Percentiles rank a stretch among this genome's conserved stretches.
Conservation (phyloP, 35 echinoderm and acorn worm species). For the Heliocidaris erythrogramma region DNA sequence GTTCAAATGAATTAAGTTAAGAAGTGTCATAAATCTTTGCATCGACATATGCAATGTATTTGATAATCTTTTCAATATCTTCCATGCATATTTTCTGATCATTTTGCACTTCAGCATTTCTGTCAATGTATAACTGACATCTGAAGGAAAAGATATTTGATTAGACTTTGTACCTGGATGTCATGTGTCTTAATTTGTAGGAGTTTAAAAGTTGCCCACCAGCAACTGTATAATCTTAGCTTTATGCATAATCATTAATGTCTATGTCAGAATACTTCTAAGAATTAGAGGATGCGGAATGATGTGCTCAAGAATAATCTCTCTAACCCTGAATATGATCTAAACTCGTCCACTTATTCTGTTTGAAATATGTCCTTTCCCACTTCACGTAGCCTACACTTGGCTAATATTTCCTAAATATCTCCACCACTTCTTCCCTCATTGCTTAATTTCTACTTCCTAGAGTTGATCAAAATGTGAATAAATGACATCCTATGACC, state of each 20-base stretch:
- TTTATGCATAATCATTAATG: not conserved
- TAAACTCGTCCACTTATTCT: not conserved
- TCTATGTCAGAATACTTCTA: not conserved
- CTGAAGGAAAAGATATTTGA: no score
- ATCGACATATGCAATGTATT: no score
- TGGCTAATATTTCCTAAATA: not conserved
- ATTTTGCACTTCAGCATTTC: no score
- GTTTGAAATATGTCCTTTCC: not conserved
- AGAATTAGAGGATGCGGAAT: not conserved
- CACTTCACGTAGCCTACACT: not conserved
- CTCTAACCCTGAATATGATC: not conserved
- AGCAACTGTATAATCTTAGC: not conserved
- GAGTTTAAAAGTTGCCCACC: no score
- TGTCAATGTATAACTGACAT: no score
- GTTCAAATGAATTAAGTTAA: no score
- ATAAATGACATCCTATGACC: constrained; percentile 17
- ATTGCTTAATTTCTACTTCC: not conserved
- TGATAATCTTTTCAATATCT: no score
- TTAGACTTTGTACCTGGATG: not conserved
- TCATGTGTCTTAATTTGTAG: not conserved
- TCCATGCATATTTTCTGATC: no score
- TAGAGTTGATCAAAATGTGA: not conserved
- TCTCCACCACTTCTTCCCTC: not conserved
- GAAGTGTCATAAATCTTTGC: no score
- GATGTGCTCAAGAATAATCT: not conserved